Conservation (phyloP, 2,888 invertebrate genomes). For the Phalera bucephala region DNA sequence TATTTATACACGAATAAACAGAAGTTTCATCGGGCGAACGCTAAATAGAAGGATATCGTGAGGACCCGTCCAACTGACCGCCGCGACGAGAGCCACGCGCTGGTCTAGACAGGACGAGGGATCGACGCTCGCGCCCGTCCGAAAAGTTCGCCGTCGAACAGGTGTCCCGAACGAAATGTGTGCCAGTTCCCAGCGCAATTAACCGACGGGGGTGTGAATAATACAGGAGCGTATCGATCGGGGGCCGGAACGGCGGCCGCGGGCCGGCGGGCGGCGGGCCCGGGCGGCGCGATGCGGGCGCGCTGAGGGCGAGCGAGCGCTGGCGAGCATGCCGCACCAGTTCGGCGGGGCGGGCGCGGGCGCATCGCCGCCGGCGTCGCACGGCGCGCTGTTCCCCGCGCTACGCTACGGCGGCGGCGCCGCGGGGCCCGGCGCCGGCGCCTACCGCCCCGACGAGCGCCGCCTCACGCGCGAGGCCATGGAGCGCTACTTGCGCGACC, state of each 20-base stretch:
- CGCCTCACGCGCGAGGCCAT: slow-evolving; percentile 95
- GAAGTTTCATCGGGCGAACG: slow-evolving; percentile 45
- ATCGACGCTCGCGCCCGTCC: slow-evolving; percentile 82
- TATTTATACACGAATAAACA: slow-evolving; percentile 68
- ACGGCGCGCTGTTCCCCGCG: slow-evolving; percentile 85
- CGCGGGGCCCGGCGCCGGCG: slow-evolving; percentile 81
- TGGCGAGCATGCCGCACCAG: slow-evolving; percentile 90
- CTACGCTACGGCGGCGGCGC: slow-evolving; percentile 73
- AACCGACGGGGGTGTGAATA: slow-evolving; percentile 77
- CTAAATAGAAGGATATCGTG: slow-evolving; percentile 27
- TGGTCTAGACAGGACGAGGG: slow-evolving; percentile 12
- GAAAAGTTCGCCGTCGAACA: slow-evolving; percentile 88
- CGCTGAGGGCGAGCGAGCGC: slow-evolving; percentile 77
- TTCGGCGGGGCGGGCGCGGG: slow-evolving; percentile 86
- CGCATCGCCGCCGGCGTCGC: slow-evolving; percentile 85
- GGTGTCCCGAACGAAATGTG: slow-evolving; percentile 89
- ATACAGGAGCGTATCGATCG: slow-evolving; percentile 77
- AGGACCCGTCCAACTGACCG: slow-evolving; percentile 7
- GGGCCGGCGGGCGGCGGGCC: slow-evolving; percentile 29
- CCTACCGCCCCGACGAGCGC: slow-evolving; percentile 90
- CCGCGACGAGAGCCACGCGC: slow-evolving; percentile 14
- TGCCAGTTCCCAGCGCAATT: slow-evolving; percentile 79
- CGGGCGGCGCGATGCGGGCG: slow-evolving; percentile 33
- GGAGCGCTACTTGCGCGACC: slow-evolving; percentile 97
- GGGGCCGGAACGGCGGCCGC: slow-evolving; percentile 37